phyloP scores from a whole-genome alignment of 2,113 vertebrate species.

The Hypocryptadius cinnamomeus region DNA sequence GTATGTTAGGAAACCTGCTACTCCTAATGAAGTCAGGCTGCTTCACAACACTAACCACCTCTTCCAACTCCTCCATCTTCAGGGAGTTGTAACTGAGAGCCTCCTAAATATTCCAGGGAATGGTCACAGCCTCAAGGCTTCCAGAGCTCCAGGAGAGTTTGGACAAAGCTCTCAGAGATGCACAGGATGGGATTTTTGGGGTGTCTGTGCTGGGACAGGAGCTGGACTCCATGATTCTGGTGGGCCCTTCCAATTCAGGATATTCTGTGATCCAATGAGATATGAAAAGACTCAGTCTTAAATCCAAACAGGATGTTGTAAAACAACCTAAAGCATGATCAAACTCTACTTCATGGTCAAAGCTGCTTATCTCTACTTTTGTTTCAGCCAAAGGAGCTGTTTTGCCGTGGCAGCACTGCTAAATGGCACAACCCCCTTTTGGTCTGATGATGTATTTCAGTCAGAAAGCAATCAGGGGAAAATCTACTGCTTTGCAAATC shows the following conservation, averaged over 20 bases:
- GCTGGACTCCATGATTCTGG: background rate
- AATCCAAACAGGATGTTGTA: background rate
- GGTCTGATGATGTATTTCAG: background rate
- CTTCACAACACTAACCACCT: background rate
- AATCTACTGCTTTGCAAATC: background rate
- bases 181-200: background rate
- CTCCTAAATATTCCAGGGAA: background rate
- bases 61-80: background rate
- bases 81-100: background rate
- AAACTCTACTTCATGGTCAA: background rate
- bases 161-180: background rate
- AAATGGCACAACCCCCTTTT: background rate
- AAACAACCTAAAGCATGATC: background rate
- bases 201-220: background rate
- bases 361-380: background rate
- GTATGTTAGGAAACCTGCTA: background rate
- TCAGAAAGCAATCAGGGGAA: background rate
- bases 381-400: background rate
- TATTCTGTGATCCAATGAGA: background rate
- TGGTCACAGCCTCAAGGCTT: accelerated
- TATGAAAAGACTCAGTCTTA: background rate
- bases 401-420: background rate
- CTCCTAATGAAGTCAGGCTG: background rate
- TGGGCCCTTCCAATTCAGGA: background rate
- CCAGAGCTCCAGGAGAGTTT: no score